Evolutionary conservation across 2,888 invertebrate species (phyloP), one percentile per base, ranked within the genome.

Genomic region (Cheilosia scutellata): DNA sequence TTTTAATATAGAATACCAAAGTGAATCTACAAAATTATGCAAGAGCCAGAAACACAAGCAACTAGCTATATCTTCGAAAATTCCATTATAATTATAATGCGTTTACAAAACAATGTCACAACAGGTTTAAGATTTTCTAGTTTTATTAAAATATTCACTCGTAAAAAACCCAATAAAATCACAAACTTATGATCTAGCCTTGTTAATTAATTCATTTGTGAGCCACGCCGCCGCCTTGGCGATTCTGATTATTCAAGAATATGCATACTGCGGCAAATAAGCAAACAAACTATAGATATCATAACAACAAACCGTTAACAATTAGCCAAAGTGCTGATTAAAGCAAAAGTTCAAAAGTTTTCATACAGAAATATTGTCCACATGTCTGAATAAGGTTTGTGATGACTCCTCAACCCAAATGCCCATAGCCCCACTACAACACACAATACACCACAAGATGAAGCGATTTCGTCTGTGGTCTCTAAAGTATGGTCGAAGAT

Each of bases 221-320:
- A 4, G 37, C 47, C n/a, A 5, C 11, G 25, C 27, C 42, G 37
- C 51, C 49, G 47, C 49, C 44, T 68, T 68, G 44, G 25, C 29
- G 51, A 68, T 75, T 75, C 4, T 4, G 11, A 79, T 70, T 71
- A 11, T 16, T 47, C 40, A 11, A 29, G 70, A 47, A 53, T 55
- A 66, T 58, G 51, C 65, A 65, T 63, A 33, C 51, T 16, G 53
- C 27, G 51, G 27, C 27, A 51, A 2, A 47, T 20, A 0, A 13
- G 40, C 29, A 25, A 16, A 5, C 37, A 27, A 29, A 16, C 40
- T 31, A 37, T 11, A 55, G 13, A 33, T 27, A 40, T 42, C 62
- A 71, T 70, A 71, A 80, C 55, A 79, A 84, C 75, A 84, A 76
- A 79, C 75, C 79, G 66, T 84, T 84, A 79, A 84, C 63, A 82